Percentiles rank a stretch among this genome's conserved stretches.
phyloP scores from a whole-genome alignment of 2,797 vertebrate species.

The Acanthis flammea region DNA sequence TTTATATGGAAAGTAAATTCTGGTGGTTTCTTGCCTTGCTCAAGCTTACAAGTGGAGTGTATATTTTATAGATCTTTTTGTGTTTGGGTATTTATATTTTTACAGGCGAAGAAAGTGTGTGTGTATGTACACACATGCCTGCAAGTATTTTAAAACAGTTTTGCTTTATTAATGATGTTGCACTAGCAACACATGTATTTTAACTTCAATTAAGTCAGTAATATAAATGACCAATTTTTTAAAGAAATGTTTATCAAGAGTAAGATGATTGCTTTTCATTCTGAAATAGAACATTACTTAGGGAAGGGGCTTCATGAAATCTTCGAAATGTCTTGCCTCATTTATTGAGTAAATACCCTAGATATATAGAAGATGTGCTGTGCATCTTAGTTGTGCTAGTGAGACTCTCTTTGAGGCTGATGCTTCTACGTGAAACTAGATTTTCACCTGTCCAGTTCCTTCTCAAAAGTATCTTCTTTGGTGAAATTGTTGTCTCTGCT shows the following conservation, averaged over 20 bases:
- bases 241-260: neutral
- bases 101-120: neutral
- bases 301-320: neutral
- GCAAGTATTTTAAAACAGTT: neutral
- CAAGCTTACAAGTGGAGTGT: neutral
- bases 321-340: neutral
- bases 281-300: neutral
- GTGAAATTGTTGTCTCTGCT: neutral
- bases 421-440: neutral
- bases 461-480: neutral
- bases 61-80: neutral
- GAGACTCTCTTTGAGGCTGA: neutral
- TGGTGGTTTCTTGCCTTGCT: neutral
- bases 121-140: too few species aligned
- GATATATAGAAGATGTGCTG: neutral
- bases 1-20: neutral
- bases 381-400: neutral
- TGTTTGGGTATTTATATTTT: neutral
- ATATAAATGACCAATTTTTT: neutral
- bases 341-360: neutral
- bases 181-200: neutral
- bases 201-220: neutral
- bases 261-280: neutral
- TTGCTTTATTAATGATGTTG: neutral
- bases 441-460: neutral